phyloP scores from a whole-genome alignment of 2,888 invertebrate genomes.

The Scaptomyza parva region DNA sequence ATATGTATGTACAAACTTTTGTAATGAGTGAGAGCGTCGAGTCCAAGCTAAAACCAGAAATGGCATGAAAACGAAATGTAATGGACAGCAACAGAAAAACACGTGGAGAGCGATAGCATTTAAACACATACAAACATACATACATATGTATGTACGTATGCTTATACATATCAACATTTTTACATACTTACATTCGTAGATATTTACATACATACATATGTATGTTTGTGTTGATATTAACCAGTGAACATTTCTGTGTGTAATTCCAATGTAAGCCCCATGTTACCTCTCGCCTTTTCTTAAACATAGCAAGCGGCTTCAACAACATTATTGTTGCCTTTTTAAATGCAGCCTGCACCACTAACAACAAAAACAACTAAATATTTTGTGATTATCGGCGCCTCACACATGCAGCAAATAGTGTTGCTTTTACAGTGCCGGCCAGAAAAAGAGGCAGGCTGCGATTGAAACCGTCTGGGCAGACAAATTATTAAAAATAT shows the following conservation, averaged over 20 bases:
- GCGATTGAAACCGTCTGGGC: background rate
- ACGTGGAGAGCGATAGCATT: conserved; percentile 37
- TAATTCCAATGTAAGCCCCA: conserved; percentile 11
- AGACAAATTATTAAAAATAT: background rate
- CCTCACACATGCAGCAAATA: conserved; percentile 32
- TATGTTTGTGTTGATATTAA: background rate
- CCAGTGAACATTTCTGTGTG: conserved; percentile 9
- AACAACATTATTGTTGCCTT: conserved; percentile 2
- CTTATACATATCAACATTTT: conserved; percentile 8
- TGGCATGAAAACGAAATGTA: conserved; percentile 73
- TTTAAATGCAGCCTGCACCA: conserved; percentile 14
- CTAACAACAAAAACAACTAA: conserved; percentile 53
- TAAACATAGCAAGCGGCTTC: conserved; percentile 14
- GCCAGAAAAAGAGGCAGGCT: conserved; percentile 11
- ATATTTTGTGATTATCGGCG: conserved; percentile 62
- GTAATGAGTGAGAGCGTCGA: conserved; percentile 64
- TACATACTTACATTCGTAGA: background rate
- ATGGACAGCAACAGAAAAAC: conserved; percentile 52
- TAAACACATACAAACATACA: no score
- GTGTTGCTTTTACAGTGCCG: conserved; percentile 31
- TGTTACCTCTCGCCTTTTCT: conserved; percentile 25
- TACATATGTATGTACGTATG: conserved; percentile 22
- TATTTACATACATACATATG: background rate
- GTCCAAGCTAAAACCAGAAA: conserved; percentile 73
- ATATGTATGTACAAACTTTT: conserved; percentile 34